Evolutionary conservation across 2,888 invertebrate genomes (phyloP).

Genomic region (Lucinisca nassula): DNA sequence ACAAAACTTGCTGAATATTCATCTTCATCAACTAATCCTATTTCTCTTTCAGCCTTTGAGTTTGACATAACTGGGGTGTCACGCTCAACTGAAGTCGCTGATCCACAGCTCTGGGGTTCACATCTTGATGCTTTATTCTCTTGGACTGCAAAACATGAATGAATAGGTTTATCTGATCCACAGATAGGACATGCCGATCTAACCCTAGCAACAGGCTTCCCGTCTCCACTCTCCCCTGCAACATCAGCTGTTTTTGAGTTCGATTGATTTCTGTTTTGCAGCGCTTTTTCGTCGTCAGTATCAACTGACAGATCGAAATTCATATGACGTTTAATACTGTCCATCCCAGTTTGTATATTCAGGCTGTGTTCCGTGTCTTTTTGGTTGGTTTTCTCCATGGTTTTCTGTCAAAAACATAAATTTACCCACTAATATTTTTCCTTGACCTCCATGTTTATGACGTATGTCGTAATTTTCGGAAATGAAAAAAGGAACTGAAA

Average conservation of each 20-base stretch:
- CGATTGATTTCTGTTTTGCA: background rate
- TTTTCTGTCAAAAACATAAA: background rate
- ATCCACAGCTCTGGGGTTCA: background rate
- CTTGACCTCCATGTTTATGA: slow-evolving; percentile 44
- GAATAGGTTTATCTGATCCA: slow-evolving; percentile 55
- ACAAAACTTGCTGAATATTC: slow-evolving; percentile 67
- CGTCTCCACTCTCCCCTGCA: background rate
- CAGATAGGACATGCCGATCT: slow-evolving; percentile 66
- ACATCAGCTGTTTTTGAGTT: slow-evolving; percentile 11
- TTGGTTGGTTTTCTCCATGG: background rate
- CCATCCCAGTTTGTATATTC: background rate
- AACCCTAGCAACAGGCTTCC: background rate
- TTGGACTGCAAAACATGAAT: slow-evolving; percentile 38
- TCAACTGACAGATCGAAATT: background rate
- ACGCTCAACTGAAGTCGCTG: background rate
- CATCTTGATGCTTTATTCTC: background rate
- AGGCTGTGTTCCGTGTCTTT: background rate
- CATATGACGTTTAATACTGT: background rate
- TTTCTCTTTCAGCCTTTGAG: background rate
- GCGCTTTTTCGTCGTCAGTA: background rate
- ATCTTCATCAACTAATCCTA: background rate
- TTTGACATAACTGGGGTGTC: background rate
- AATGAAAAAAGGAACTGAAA: too few species aligned
- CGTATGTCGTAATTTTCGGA: slow-evolving; percentile 25
- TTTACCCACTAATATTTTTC: slow-evolving; percentile 8